Base-by-base conservation (phyloP, 1,140 invertebrate species). In the Phymastichus coffea region DNA sequence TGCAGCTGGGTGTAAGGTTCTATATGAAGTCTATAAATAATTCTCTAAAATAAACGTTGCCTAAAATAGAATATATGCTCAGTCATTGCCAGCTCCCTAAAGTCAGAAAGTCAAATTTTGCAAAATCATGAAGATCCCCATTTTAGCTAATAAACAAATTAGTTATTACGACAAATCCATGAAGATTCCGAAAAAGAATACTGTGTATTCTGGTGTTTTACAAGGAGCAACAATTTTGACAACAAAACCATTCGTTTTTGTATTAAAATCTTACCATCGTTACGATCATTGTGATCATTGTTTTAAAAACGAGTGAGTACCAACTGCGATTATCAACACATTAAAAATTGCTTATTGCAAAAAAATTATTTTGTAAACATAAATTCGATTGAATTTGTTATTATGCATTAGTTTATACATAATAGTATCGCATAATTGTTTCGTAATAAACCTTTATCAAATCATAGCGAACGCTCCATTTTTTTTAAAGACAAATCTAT, bases 221-320 rank as follows among this genome's bases (percentile, higher is more conserved):
- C 73, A 75, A 47, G 85, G 85, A 7, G 75, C 78, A 40, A 74
- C 79, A 7, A 75, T 87, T 33, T 70, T 85, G 9, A 79, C 75
- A 19, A 80, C 84, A 37, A 80, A 84, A 68, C 87, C 87, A 3
- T 88, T 87, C 68, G 82, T 77, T 20, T 85, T 79, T 67, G 74
- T 82, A 1, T 68, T 88, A 0, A 83, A 80, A 66, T 83, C 83
- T 0, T 81, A 83, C 65, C 77, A 81, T 57, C 79, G 80, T 38
- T 77, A 79, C 41, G 77, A 83, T 65, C 70, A 79, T 54, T 88
- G 86, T 67, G 86, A 88, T 65, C 75, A 80, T 72, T 88, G 87
- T 70, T 82, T 87, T 51, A 78, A 79, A 65, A 80, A 49, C 33
- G 17, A 55, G 52, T 55, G 51, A 56, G 37, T 55, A 22, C n/a